Evolutionary conservation across 2,113 vertebrate species (phyloP).

Genomic region (Melanostigma gelatinosum): DNA sequence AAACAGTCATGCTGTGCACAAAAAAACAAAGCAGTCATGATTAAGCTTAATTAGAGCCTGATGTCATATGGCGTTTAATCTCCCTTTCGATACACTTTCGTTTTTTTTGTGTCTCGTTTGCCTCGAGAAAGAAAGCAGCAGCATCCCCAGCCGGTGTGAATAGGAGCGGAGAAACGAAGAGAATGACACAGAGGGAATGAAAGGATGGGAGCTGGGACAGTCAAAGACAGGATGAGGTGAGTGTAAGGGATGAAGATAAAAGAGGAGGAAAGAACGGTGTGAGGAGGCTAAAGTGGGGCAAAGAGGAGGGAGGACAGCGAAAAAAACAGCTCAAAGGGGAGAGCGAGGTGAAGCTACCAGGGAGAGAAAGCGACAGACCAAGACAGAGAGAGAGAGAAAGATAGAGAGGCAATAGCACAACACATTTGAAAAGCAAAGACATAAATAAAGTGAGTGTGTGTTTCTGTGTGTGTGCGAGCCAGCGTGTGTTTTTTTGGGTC

Average conservation of each 20-base stretch:
- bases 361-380: conserved; percentile 6
- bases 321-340: conserved; percentile 37
- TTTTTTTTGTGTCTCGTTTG: conserved; percentile 29
- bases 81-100: conserved; percentile 34
- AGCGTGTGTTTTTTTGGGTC: conserved; percentile 51
- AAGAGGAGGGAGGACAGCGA: conserved; percentile 44
- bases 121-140: conserved; percentile 28
- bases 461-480: conserved; percentile 9
- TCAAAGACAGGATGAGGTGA: conserved; percentile 24
- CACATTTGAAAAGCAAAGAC: conserved; percentile 50
- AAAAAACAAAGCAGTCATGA: conserved; percentile 54
- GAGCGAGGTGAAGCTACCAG: conserved; percentile 23
- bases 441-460: conserved; percentile 70
- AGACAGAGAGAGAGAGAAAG: conserved; percentile 19
- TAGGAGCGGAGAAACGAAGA: conserved; percentile 16
- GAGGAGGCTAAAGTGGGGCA: conserved; percentile 61
- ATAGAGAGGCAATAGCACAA: conserved; percentile 15
- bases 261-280: conserved; percentile 13
- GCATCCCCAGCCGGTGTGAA: conserved; percentile 20
- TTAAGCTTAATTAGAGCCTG: conserved; percentile 59
- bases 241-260: conserved; percentile 21
- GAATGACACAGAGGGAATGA: conserved; percentile 12
- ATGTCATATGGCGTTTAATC: conserved; percentile 52
- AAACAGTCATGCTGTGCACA: conserved; percentile 23
- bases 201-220: conserved; percentile 23